phyloP scores from a whole-genome alignment of 2,113 vertebrate genomes.

The Phalacrocorax aristotelis region DNA sequence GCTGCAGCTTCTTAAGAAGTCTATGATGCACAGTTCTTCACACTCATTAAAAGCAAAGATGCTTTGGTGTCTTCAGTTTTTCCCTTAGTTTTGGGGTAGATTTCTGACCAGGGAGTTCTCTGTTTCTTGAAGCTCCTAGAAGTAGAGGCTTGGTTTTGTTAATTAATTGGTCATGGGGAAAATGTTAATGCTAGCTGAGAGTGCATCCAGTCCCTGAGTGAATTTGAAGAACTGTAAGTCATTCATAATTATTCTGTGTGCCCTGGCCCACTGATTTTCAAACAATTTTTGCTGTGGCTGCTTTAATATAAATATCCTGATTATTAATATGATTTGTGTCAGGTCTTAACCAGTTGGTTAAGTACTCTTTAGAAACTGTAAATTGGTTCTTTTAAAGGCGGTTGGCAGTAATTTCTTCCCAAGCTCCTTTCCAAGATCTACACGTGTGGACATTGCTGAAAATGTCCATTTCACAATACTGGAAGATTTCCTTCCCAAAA shows the following conservation, averaged over 20 bases:
- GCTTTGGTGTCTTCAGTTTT: neutral
- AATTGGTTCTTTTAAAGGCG: neutral
- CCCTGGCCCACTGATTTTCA: neutral
- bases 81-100: neutral
- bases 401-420: neutral
- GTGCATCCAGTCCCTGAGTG: neutral
- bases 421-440: neutral
- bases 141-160: neutral
- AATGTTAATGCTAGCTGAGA: neutral
- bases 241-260: neutral
- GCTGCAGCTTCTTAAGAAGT: neutral
- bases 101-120: neutral
- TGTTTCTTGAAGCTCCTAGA: neutral
- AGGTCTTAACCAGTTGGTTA: neutral
- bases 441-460: neutral
- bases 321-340: conserved; percentile 18
- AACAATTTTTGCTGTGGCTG: conserved; percentile 15
- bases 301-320: neutral
- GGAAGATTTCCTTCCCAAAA: neutral
- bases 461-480: neutral
- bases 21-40: neutral
- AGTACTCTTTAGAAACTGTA: neutral
- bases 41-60: neutral
- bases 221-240: conserved; percentile 15
- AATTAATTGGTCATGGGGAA: conserved; percentile 14